Evolutionary conservation across 2,113 vertebrate species (phyloP).

Genomic region (Chaetorhynchus papuensis): DNA sequence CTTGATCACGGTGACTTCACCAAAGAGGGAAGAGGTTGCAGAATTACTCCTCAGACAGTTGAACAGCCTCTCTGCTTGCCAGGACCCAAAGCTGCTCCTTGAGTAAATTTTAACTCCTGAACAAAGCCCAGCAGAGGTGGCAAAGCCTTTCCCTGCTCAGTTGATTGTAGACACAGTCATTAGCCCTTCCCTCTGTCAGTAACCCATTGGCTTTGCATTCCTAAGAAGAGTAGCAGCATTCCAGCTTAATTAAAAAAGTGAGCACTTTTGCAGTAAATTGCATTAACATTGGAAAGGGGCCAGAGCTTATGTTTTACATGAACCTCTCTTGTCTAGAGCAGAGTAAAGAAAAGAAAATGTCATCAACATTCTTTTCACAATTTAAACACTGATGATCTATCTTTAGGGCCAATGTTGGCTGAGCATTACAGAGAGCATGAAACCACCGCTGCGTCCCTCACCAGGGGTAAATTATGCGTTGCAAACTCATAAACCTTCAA

Average conservation of each 20-base stretch:
- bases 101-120: neutral
- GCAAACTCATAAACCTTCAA: neutral
- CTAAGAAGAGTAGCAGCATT: slow-evolving; percentile 29
- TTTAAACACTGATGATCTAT: slow-evolving; percentile 41
- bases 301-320: slow-evolving; percentile 52
- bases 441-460: neutral
- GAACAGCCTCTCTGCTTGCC: neutral
- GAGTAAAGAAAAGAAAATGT: slow-evolving; percentile 52
- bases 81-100: neutral
- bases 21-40: neutral
- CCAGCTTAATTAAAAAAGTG: slow-evolving; percentile 54
- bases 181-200: slow-evolving; percentile 39
- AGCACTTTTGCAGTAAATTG: slow-evolving; percentile 49
- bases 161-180: neutral
- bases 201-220: neutral
- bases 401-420: slow-evolving; percentile 6
- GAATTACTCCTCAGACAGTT: slow-evolving; percentile 24
- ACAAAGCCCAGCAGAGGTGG: neutral
- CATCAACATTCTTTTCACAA: slow-evolving; percentile 48
- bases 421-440: neutral
- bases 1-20: slow-evolving; percentile 50
- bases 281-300: slow-evolving; percentile 26
- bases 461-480: neutral
- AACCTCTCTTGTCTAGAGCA: slow-evolving; percentile 27
- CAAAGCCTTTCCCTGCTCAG: neutral